Evolutionary conservation across 2,888 invertebrate genomes (phyloP).

Genomic region (Mesochorus sp.): DNA sequence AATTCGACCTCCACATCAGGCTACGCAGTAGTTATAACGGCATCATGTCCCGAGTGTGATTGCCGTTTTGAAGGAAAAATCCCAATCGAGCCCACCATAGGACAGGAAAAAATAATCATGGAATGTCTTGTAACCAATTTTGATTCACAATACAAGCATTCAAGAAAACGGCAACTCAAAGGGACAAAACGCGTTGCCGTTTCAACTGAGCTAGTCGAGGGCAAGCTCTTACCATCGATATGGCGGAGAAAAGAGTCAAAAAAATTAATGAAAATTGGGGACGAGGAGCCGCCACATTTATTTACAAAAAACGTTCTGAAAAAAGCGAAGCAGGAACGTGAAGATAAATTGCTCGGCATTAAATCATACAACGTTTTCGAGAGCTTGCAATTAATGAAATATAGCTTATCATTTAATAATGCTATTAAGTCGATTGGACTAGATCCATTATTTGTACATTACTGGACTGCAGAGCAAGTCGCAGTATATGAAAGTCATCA

Average conservation of each 20-base stretch:
- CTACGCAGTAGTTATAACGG: not conserved
- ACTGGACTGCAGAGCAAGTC: conserved; percentile 56
- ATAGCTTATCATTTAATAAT: conserved; percentile 30
- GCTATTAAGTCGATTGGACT: conserved; percentile 50
- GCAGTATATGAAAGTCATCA: conserved; percentile 41
- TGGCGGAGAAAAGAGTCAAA: conserved; percentile 54
- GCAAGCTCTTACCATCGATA: conserved; percentile 47
- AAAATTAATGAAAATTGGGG: conserved; percentile 48
- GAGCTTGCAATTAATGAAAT: conserved; percentile 53
- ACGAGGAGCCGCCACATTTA: conserved; percentile 53
- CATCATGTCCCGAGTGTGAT: conserved; percentile 15
- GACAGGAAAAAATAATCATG: conserved; percentile 44
- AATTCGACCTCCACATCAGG: not conserved
- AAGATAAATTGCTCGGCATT: conserved; percentile 39
- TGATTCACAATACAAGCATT: conserved; percentile 43
- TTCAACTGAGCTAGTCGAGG: conserved; percentile 37
- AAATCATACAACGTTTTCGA: conserved; percentile 38
- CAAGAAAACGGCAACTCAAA: conserved; percentile 54
- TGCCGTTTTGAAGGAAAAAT: conserved; percentile 7
- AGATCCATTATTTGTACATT: conserved; percentile 56
- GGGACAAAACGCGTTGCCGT: conserved; percentile 51
- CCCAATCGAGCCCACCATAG: conserved; percentile 12
- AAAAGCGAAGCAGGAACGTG: conserved; percentile 42
- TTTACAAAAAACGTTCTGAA: conserved; percentile 40
- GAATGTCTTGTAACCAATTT: conserved; percentile 56